These are phyloP conservation scores for Oxytorus armatus DNA, from an alignment of 2,888 invertebrate species.

Conservation along the genomic window DNA sequence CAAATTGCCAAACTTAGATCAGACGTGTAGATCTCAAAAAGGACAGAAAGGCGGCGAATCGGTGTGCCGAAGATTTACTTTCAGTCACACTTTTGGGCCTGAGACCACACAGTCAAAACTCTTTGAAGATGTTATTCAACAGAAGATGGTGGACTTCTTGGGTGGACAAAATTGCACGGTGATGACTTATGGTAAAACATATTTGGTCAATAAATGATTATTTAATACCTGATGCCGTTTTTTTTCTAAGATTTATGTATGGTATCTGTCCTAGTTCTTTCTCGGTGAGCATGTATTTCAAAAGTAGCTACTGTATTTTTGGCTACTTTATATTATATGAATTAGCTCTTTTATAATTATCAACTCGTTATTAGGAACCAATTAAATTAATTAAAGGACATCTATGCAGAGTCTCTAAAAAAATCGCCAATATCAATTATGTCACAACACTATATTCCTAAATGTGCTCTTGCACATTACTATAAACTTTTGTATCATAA, in stretches of 20 bases:
- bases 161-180: constrained; percentile 90
- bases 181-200: constrained; percentile 85
- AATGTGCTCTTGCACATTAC: too few species aligned
- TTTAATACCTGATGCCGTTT: neutral
- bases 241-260: neutral
- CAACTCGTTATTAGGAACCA: neutral
- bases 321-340: too few species aligned
- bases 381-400: too few species aligned
- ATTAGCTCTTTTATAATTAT: constrained; percentile 1
- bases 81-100: constrained; percentile 81
- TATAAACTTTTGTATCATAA: neutral
- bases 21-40: constrained; percentile 74
- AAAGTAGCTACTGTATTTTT: too few species aligned
- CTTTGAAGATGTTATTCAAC: constrained; percentile 80
- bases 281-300: too few species aligned
- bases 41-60: constrained; percentile 73
- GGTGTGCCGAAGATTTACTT: constrained; percentile 79
- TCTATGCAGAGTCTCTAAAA: too few species aligned
- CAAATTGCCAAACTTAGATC: constrained; percentile 83
- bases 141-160: constrained; percentile 80
- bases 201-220: too few species aligned
- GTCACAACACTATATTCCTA: too few species aligned
- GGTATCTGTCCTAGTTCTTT: too few species aligned
- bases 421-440: too few species aligned
- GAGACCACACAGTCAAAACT: constrained; percentile 83